Percentiles rank a stretch among this genome's conserved stretches.
These are phyloP conservation scores for Montipora sp. DNA, from an alignment of 64 coral and sea anemone genomes.

Conservation along the genomic window DNA sequence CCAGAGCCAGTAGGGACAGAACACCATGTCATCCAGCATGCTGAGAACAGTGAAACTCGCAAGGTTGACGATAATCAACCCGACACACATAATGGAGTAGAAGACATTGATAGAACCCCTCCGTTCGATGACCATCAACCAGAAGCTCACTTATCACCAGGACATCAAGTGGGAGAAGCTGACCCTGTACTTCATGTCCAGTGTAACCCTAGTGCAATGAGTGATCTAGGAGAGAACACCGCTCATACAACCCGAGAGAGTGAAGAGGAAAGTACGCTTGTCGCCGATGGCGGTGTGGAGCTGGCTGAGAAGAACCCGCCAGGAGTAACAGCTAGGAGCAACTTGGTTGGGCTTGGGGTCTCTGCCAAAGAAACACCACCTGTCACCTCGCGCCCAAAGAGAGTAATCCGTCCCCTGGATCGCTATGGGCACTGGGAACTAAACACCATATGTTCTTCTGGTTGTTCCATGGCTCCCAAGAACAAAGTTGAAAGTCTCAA, in stretches of 20 bases:
- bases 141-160: no score
- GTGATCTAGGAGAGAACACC: no score
- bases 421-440: constrained; percentile 8
- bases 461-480: neutral
- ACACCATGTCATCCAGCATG: no score
- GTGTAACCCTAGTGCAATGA: no score
- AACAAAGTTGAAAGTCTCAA: neutral
- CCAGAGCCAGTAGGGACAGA: neutral
- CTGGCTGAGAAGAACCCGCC: neutral
- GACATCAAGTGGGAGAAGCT: no score
- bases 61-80: no score
- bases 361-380: neutral
- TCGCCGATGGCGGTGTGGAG: neutral
- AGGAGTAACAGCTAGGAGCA: neutral
- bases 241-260: no score
- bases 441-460: neutral
- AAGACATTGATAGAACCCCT: no score
- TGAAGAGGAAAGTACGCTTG: neutral
- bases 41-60: no score
- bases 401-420: neutral
- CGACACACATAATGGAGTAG: no score
- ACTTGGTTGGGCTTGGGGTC: neutral
- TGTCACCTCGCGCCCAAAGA: neutral
- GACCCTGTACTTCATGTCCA: no score
- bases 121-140: no score